These are phyloP conservation scores for Anthoscopus minutus DNA, from an alignment of 2,113 vertebrate species.

Conservation along the genomic window DNA sequence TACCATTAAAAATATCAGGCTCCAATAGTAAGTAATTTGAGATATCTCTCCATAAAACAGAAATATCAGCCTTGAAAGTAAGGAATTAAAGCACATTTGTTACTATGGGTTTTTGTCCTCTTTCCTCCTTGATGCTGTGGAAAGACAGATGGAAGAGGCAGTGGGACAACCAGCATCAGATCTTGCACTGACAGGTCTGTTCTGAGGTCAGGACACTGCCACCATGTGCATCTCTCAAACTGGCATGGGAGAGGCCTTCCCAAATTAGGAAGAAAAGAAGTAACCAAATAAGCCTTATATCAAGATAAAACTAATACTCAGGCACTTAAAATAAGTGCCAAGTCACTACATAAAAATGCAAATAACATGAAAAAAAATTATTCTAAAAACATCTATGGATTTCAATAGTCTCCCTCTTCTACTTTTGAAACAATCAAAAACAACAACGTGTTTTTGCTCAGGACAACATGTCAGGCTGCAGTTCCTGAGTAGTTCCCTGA, in stretches of 20 bases:
- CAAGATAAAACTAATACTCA: not conserved
- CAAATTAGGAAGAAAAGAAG: not conserved
- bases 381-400: not conserved
- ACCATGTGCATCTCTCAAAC: not conserved
- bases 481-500: not conserved
- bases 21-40: not conserved
- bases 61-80: not conserved
- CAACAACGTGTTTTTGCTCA: too few relatives aligned
- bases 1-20: not conserved
- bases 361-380: not conserved
- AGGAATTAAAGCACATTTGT: not conserved
- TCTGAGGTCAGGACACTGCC: not conserved
- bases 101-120: not conserved
- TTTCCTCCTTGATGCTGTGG: not conserved
- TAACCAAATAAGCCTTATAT: not conserved
- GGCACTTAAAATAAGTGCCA: not conserved
- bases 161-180: not conserved
- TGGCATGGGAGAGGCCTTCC: not conserved
- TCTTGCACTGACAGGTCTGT: not conserved
- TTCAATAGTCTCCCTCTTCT: not conserved
- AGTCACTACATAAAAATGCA: not conserved
- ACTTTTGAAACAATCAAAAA: not conserved
- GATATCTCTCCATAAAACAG: not conserved
- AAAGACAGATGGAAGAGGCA: not conserved
- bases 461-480: not conserved